Evolutionary conservation across 2,113 vertebrate genomes (phyloP).

Genomic region (Spea multiplicata): DNA sequence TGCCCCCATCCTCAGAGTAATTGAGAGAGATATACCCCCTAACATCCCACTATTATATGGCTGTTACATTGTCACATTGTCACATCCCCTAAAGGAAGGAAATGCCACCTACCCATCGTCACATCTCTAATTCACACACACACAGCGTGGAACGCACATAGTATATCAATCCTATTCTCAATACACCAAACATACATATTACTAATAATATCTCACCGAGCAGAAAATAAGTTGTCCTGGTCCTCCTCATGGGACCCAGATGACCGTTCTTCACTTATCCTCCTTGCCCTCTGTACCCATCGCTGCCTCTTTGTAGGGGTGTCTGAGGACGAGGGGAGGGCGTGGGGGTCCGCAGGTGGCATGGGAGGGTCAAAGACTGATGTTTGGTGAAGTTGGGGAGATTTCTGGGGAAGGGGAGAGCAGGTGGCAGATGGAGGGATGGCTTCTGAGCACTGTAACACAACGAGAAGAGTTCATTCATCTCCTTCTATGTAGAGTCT

Average conservation of each 20-base stretch:
- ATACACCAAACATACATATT: no score
- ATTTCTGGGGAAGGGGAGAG: constrained; percentile 51
- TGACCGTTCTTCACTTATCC: not conserved
- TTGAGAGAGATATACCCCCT: no score
- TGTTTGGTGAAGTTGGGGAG: constrained; percentile 16
- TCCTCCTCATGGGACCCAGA: not conserved
- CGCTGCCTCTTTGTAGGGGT: constrained; percentile 56
- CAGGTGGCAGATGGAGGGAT: constrained; percentile 47
- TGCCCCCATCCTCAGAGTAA: no score
- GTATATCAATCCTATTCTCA: no score
- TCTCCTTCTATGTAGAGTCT: no score
- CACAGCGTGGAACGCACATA: no score
- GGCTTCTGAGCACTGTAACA: constrained; percentile 53
- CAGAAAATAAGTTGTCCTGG: not conserved
- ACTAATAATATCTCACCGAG: constrained; percentile 4
- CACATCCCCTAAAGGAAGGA: no score
- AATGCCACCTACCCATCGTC: no score
- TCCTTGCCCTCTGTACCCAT: constrained; percentile 20
- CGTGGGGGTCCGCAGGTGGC: constrained; percentile 5
- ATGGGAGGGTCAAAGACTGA: constrained; percentile 15
- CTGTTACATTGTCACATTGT: no score
- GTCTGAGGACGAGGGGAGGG: constrained; percentile 60
- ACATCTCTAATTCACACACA: no score
- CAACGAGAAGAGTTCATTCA: no score
- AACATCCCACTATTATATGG: no score